Evolutionary conservation across 2,797 vertebrate genomes (phyloP).

Genomic region (Sciurus vulgaris): DNA sequence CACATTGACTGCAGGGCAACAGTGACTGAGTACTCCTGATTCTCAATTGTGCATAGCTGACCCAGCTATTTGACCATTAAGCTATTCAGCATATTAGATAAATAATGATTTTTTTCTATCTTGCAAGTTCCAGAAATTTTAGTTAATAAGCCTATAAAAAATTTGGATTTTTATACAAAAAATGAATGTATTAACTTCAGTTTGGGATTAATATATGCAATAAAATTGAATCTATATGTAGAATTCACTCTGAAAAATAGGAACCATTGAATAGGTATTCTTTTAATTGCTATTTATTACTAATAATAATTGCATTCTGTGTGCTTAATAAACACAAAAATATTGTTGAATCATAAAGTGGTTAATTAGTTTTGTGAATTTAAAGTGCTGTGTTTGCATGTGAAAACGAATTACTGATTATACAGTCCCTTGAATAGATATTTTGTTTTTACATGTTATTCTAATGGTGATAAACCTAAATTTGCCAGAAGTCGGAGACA

Average conservation of each 20-base stretch:
- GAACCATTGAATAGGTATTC: conserved; percentile 21
- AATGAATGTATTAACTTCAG: conserved; percentile 34
- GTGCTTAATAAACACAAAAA: conserved; percentile 80
- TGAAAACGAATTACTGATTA: conserved; percentile 83
- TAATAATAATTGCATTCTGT: conserved; percentile 81
- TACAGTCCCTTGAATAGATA: conserved; percentile 64
- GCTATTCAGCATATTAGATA: not conserved
- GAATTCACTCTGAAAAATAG: conserved; percentile 39
- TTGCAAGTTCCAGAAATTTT: conserved; percentile 15
- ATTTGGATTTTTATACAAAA: not conserved
- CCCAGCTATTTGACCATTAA: not conserved
- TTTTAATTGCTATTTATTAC: conserved; percentile 71
- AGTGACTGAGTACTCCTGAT: not conserved
- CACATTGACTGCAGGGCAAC: not conserved
- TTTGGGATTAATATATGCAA: conserved; percentile 1
- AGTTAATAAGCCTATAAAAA: not conserved
- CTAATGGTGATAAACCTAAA: conserved; percentile 64
- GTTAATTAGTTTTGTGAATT: conserved; percentile 84
- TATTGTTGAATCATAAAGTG: conserved; percentile 80
- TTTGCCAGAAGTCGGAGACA: conserved; percentile 31
- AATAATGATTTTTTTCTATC: not conserved
- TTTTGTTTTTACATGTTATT: conserved; percentile 40
- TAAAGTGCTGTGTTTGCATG: conserved; percentile 77
- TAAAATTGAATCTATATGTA: conserved; percentile 49
- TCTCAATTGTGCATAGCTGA: not conserved